Conservation (phyloP, 2,797 vertebrate genomes). For the Anguilla marmorata region DNA sequence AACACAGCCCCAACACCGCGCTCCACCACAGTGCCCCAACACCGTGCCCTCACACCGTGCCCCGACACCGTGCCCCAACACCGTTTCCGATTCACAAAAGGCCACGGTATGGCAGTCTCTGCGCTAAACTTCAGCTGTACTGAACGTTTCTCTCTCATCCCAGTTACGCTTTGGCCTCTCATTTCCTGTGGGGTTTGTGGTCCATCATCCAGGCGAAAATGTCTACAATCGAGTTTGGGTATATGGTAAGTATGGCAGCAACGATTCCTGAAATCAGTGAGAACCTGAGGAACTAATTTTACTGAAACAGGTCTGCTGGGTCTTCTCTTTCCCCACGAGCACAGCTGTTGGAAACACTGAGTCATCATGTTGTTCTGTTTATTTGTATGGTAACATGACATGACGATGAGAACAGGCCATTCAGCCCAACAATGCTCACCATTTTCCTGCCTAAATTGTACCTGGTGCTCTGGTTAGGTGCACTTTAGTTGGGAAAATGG, state of each 20-base stretch:
- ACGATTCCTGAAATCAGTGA: neutral
- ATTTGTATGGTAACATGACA: too few relatives aligned
- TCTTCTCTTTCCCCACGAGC: neutral
- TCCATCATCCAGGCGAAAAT: constrained; percentile 92
- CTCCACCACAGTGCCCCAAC: too few relatives aligned
- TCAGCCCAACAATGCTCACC: too few relatives aligned
- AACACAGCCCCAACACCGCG: too few relatives aligned
- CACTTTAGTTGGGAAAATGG: too few relatives aligned
- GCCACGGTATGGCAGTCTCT: neutral
- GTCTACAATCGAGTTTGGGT: constrained; percentile 93
- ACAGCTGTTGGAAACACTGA: neutral
- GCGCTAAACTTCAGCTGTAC: neutral
- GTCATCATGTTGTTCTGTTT: neutral
- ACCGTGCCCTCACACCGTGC: too few relatives aligned
- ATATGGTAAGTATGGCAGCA: constrained; percentile 78
- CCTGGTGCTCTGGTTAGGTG: too few relatives aligned
- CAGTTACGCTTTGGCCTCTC: constrained; percentile 88
- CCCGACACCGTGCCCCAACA: too few relatives aligned
- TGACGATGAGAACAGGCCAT: too few relatives aligned
- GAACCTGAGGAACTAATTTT: neutral
- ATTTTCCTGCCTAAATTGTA: too few relatives aligned
- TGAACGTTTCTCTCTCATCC: neutral
- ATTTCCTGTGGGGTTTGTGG: constrained; percentile 96
- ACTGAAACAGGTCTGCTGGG: neutral
- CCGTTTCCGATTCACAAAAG: neutral